Evolutionary conservation across 2,888 invertebrate species (phyloP), one percentile per base, ranked within the genome.

Genomic region (Drosophila pseudotalamancana): DNA sequence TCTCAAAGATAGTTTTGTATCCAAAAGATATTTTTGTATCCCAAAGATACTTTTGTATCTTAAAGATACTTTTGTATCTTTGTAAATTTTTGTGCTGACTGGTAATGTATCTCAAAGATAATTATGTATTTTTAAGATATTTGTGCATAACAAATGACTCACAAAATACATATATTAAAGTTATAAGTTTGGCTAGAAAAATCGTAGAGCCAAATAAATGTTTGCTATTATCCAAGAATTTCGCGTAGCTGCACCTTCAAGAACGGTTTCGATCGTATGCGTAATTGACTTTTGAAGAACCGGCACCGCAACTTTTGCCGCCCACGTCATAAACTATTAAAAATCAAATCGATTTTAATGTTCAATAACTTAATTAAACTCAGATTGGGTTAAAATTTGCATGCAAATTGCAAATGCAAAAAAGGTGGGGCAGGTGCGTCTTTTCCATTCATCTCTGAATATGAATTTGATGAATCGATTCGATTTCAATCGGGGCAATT

Each of bases 341-440:
- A 50, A 46, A 23, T 23, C 29, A 48, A 64, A 71, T 71, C 67
- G 43, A 63, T 68, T 72, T 49, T 23, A 42, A 59, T 67, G 59
- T 56, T 77, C 73, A 73, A 77, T 81, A 81, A 81, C 85, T 85
- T 68, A 81, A 85, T 82, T 87, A 72, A 62, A 35, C 62, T 32
- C 25, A 49, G 34, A 56, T 73, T 61, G 66, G 51, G 60, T 55
- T 53, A 57, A 29, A 35, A 56, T 66, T 62, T 64, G 46, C 54
- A 78, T 69, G 55, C 50, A 74, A 65, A 65, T 66, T 64, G 62
- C 49, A 39, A 23, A 32, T 6, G 42, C 63, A 57, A 37, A 53
- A 21, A 16, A 40, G 63, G 59, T 9, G 25, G 35, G 27, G 31
- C 48, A 56, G 29, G 19, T 40, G 61, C 62, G 51, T 37, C 34